A percentile compares a stretch with the other conserved stretches of the same genome.
Conservation (phyloP, 2,797 vertebrate genomes). For the Parauchenoglanis punctatus region DNA sequence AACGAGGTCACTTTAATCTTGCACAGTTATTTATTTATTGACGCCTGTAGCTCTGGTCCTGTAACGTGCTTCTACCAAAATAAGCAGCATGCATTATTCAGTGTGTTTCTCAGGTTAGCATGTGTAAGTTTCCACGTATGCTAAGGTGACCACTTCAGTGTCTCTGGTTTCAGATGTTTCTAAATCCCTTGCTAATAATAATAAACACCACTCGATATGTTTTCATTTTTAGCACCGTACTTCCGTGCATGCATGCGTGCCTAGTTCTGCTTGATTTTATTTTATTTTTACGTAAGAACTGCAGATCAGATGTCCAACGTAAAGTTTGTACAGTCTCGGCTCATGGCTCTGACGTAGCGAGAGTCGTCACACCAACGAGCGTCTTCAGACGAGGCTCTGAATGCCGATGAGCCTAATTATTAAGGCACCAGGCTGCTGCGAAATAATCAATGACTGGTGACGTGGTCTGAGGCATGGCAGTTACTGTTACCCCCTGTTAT, state of each 20-base stretch:
- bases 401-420: neutral
- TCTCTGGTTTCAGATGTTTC: slow-evolving; percentile 10
- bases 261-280: neutral
- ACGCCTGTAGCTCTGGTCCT: neutral
- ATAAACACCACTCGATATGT: neutral
- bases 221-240: neutral
- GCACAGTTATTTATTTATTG: too few species aligned
- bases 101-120: slow-evolving; percentile 38
- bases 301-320: neutral
- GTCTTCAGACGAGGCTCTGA: neutral
- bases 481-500: neutral
- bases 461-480: neutral
- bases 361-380: slow-evolving; percentile 20
- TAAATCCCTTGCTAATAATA: neutral
- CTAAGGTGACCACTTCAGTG: slow-evolving; percentile 25
- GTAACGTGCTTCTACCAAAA: slow-evolving; percentile 13
- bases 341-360: slow-evolving; percentile 6
- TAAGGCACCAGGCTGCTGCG: neutral
- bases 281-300: neutral
- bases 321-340: slow-evolving; percentile 19
- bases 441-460: neutral
- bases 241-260: too few species aligned
- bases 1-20: neutral
- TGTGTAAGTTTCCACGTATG: slow-evolving; percentile 47
- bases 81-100: slow-evolving; percentile 53